Evolutionary conservation across 2,888 invertebrate species (phyloP), one percentile per base, ranked within the genome.

Genomic region (Nymphalis urticae): DNA sequence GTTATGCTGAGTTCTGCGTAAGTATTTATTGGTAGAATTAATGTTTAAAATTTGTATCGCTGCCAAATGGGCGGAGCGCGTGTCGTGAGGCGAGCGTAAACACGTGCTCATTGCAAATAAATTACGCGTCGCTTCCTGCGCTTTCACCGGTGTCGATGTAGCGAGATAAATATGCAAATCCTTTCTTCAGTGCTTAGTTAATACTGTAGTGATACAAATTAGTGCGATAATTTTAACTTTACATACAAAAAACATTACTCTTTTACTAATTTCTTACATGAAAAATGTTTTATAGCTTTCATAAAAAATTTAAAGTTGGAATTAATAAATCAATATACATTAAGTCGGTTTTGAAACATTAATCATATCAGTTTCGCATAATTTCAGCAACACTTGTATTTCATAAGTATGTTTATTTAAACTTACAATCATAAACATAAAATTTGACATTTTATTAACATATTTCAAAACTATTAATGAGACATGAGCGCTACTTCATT

Each of bases 11-110:
- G 19, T 19, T 42, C n/a, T 10, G 13, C 42, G n/a, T 56, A 32
- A 50, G 47, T 32, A 42, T 65, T 47, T 47, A 53, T 13, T 59
- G 62, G 48, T 59, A n/a, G 17, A 58, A 62, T 64, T 56, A 64
- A 64, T 56, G 64, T 56, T 32, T 59, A 36, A 24, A n/a, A 50
- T 65, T 19, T 62, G 50, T 62, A 59, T 8, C 48, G 48, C 16
- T 66, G 66, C 66, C 66, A 66, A 66, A 32, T 66, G 66, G 69
- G 69, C 56, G 69, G 69, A 58, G 69, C 69, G 19, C 56, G 61
- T 42, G 62, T 58, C 62, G 69, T 53, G 42, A 42, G 51, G 48
- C 48, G 58, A 36, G 48, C 61, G 61, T 56, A 61, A 48, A 69
- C 66, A 69, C 58, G 65, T 69, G 58, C 32, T 50, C 27, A 48